These are phyloP conservation scores for Nephotettix cincticeps DNA, from an alignment of 1,140 invertebrate species.

Conservation along the genomic window DNA sequence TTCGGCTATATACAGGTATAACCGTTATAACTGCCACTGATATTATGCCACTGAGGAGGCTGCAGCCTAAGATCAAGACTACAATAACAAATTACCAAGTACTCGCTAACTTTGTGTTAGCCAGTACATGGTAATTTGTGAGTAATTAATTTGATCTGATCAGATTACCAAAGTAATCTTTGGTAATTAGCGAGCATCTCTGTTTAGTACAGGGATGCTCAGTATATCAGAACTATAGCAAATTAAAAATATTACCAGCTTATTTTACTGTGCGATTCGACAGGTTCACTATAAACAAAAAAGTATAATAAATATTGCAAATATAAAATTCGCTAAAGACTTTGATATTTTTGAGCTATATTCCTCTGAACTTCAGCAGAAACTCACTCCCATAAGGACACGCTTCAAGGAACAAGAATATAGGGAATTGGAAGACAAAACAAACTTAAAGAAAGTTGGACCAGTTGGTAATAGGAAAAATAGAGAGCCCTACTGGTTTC, in stretches of 20 bases:
- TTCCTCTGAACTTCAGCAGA: constrained; percentile 84
- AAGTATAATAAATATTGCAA: constrained; percentile 92
- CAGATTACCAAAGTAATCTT: no score
- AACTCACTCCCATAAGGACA: constrained; percentile 83
- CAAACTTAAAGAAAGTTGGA: constrained; percentile 27
- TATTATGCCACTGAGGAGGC: no score
- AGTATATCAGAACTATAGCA: no score
- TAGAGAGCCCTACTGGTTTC: constrained; percentile 72
- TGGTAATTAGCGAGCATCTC: no score
- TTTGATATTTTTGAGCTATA: constrained; percentile 97
- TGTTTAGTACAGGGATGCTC: no score
- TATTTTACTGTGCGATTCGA: constrained; percentile 98
- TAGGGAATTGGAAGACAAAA: constrained; percentile 49
- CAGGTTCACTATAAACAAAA: constrained; percentile 98
- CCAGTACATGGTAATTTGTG: no score
- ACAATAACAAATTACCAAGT: no score
- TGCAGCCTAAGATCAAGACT: no score
- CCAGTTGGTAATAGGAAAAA: constrained; percentile 43
- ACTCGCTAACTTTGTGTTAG: no score
- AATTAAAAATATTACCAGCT: constrained; percentile 91
- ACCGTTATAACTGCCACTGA: no score
- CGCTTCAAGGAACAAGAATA: constrained; percentile 89
- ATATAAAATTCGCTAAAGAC: constrained; percentile 95
- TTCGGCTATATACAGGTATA: no score
- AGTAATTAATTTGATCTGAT: no score